These are phyloP conservation scores for Tragelaphus buxtoni DNA, from an alignment of 2,113 vertebrate species.

Conservation along the genomic window DNA sequence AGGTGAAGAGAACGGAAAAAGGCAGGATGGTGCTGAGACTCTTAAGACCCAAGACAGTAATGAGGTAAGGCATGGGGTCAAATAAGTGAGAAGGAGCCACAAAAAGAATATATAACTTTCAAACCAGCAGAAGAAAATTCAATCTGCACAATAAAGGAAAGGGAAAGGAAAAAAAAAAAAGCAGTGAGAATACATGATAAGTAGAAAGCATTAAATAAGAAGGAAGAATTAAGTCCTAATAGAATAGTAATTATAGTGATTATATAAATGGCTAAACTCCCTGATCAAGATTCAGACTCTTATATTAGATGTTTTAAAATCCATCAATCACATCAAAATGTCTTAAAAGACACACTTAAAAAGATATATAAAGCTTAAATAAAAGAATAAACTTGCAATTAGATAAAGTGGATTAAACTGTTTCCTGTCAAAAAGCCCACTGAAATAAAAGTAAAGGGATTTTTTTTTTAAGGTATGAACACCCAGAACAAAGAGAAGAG, in stretches of 20 bases:
- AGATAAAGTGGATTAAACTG: neutral
- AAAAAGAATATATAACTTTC: neutral
- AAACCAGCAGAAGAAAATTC: neutral
- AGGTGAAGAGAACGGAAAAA: neutral
- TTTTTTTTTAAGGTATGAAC: neutral
- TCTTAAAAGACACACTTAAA: neutral
- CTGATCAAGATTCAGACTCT: neutral
- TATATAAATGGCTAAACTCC: neutral
- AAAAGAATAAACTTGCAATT: neutral
- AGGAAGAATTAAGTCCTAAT: neutral
- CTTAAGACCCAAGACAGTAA: neutral
- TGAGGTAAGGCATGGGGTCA: neutral
- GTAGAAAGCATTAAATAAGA: neutral
- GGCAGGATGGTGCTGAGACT: neutral
- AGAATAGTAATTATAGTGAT: neutral
- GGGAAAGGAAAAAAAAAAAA: neutral
- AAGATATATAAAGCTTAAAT: neutral
- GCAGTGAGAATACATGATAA: neutral
- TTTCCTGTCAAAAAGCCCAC: neutral
- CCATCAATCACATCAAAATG: neutral
- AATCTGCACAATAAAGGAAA: neutral
- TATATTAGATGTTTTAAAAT: neutral
- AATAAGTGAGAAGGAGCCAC: neutral
- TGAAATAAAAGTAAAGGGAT: neutral
- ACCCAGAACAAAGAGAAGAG: neutral